Conservation (phyloP, 1,140 invertebrate species). For the Pygmarrhopalites habei region DNA sequence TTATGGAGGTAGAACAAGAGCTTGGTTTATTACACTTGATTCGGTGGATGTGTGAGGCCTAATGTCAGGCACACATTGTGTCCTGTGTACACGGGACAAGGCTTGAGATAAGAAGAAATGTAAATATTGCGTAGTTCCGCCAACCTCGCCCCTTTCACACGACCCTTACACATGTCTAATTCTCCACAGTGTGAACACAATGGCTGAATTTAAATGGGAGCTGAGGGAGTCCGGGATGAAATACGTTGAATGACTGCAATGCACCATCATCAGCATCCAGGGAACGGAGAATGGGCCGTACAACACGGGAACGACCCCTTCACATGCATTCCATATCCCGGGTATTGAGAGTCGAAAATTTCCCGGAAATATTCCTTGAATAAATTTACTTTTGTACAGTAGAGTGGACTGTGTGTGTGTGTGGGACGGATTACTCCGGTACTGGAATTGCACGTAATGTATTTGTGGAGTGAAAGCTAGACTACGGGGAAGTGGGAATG, state of each 20-base stretch:
- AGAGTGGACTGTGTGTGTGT: too few species aligned
- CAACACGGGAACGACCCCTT: too few species aligned
- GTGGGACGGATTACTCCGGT: too few species aligned
- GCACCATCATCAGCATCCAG: too few species aligned
- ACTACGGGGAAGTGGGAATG: too few species aligned
- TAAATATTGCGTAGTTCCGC: conserved; percentile 1
- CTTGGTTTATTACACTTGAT: neutral
- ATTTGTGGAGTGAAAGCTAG: too few species aligned
- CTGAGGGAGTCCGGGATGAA: neutral
- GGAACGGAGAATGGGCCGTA: too few species aligned
- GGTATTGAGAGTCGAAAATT: too few species aligned
- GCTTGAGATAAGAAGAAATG: neutral
- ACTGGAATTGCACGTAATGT: too few species aligned
- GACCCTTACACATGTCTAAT: neutral
- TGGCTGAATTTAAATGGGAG: neutral
- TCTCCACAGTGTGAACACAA: neutral
- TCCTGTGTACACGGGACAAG: neutral
- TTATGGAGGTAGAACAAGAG: neutral
- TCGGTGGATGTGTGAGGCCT: neutral
- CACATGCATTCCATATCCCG: too few species aligned
- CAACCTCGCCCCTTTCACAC: neutral
- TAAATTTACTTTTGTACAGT: too few species aligned
- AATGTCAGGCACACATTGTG: neutral
- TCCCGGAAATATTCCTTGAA: too few species aligned
- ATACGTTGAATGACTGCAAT: neutral